Evolutionary conservation across 2,888 invertebrate species (phyloP), one percentile per base, ranked within the genome.

Genomic region (Pyralis farinalis): DNA sequence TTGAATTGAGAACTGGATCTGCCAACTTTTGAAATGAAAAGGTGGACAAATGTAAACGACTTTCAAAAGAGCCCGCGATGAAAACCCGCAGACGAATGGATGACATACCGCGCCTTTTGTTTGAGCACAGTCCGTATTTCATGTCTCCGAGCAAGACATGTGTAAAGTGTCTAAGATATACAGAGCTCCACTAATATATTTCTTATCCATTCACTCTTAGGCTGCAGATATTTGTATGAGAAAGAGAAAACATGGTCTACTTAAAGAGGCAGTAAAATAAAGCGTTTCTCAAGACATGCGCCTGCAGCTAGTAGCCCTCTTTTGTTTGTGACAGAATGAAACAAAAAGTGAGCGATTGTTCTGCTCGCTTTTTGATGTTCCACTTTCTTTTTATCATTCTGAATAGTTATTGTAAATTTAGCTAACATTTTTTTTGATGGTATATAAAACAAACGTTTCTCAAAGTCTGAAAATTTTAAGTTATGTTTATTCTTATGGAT

Each of bases 321-420:
- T 80, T 83, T 81, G 80, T 82, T 60, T 65, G 58, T 51, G 28
- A 37, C 47, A 61, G 60, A 65, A 64, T 68, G 64, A 67, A 74
- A 73, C 63, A 67, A 76, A 78, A 72, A 73, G 65, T 75, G 73
- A 82, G 73, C 66, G 79, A 82, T 82, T 81, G 75, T 81, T 74
- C 65, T 59, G 51, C 31, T 12, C 64, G 62, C 52, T 69, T 72
- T 72, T 65, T 68, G 68, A 69, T 66, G 49, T 54, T 55, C 55
- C 43, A 47, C 60, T 63, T 63, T 56, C 49, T n/a, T n/a, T n/a
- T n/a, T n/a, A n/a, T n/a, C n/a, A n/a, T n/a, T n/a, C n/a, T n/a
- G n/a, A n/a, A n/a, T n/a, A n/a, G n/a, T n/a, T n/a, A n/a, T n/a
- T n/a, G n/a, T n/a, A n/a, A n/a, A n/a, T n/a, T n/a, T n/a, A n/a